These are phyloP conservation scores for Pandemis cinnamomeana DNA, from an alignment of 2,888 invertebrate species.

Conservation along the genomic window DNA sequence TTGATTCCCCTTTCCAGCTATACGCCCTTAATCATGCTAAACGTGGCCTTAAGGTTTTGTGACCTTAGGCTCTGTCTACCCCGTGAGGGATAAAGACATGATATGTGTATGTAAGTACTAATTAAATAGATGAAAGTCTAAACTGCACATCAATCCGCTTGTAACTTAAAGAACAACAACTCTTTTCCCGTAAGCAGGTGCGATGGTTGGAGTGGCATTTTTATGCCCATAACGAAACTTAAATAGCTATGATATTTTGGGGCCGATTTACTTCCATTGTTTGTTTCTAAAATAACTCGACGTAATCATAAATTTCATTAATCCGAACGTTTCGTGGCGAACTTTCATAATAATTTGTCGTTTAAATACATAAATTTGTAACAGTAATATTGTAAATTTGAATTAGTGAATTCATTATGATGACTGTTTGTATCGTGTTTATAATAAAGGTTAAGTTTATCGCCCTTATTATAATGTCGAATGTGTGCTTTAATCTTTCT, in stretches of 20 bases:
- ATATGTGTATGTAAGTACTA: too few relatives aligned
- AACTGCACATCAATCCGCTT: not conserved
- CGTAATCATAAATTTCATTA: conserved; percentile 24
- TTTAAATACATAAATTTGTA: conserved; percentile 17
- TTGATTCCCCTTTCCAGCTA: too few relatives aligned
- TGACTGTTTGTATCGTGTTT: conserved; percentile 12
- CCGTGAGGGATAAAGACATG: too few relatives aligned
- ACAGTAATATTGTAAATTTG: conserved; percentile 16
- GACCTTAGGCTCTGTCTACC: too few relatives aligned
- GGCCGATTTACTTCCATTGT: conserved; percentile 28
- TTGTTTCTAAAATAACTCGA: conserved; percentile 38
- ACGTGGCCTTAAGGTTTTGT: too few relatives aligned
- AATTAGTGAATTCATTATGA: conserved; percentile 12
- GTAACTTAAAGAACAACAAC: conserved; percentile 1
- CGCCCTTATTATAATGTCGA: not conserved
- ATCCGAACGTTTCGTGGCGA: conserved; percentile 7
- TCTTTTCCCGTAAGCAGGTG: conserved; percentile 13
- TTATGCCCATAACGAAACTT: conserved; percentile 37
- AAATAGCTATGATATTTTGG: conserved; percentile 31
- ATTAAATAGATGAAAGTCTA: too few relatives aligned
- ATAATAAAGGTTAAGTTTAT: conserved; percentile 16
- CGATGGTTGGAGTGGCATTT: conserved; percentile 17
- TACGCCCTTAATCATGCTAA: too few relatives aligned
- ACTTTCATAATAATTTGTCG: conserved; percentile 16
- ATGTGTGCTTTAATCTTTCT: conserved; percentile 12